Percentiles rank a stretch among this genome's conserved stretches.
These are phyloP conservation scores for Pampusana beccarii DNA, from an alignment of 2,113 vertebrate species.

Conservation along the genomic window DNA sequence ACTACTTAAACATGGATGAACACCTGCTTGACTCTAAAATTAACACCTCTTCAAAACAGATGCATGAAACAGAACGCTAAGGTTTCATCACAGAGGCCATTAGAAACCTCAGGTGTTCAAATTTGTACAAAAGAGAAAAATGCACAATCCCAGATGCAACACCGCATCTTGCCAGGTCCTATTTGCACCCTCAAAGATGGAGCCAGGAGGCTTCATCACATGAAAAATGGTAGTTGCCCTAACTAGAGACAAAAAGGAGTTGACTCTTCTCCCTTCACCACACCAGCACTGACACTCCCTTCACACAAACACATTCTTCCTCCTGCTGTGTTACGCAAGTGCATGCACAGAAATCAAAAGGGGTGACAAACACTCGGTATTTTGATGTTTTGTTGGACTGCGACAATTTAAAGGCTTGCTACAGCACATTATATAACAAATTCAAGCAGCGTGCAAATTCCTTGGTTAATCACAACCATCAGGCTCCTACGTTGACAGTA, in stretches of 20 bases:
- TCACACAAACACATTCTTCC: not conserved
- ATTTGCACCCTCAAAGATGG: not conserved
- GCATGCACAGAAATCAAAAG: not conserved
- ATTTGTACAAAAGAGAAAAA: conserved; percentile 1
- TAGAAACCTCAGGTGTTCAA: not conserved
- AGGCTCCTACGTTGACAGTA: not conserved
- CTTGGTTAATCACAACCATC: not conserved
- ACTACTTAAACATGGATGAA: not conserved
- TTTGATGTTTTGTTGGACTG: not conserved
- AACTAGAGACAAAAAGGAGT: not conserved
- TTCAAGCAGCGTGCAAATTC: not conserved
- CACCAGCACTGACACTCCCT: not conserved
- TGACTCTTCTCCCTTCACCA: not conserved
- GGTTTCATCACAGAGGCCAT: not conserved
- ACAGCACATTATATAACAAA: not conserved
- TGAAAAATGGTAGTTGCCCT: not conserved
- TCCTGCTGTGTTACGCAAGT: not conserved
- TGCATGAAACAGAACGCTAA: not conserved
- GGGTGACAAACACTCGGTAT: not conserved
- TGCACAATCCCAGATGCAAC: not conserved
- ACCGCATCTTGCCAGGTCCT: not conserved
- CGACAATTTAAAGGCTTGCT: not conserved
- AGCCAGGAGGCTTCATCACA: not conserved
- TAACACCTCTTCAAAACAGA: not conserved
- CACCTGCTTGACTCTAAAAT: not conserved